Evolutionary conservation across 2,797 vertebrate genomes (phyloP).

Genomic region (Odontamblyopus rebecca): DNA sequence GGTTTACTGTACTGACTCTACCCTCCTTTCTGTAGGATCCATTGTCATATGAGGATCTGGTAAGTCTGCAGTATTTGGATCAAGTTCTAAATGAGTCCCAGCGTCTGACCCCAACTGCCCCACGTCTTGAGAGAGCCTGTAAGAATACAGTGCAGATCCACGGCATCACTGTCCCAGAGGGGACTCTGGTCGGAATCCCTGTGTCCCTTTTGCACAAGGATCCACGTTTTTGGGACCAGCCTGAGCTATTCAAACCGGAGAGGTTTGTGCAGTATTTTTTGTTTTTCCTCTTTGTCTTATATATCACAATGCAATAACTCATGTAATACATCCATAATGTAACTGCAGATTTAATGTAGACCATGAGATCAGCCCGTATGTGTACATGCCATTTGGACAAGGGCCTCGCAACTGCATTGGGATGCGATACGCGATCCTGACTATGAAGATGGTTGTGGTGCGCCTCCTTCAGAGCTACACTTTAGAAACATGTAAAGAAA

Average conservation of each 20-base stretch:
- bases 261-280: constrained; percentile 29
- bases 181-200: constrained; percentile 59
- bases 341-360: constrained; percentile 83
- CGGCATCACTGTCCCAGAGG: constrained; percentile 69
- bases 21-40: constrained; percentile 38
- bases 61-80: constrained; percentile 73
- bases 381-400: constrained; percentile 81
- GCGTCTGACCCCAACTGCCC: constrained; percentile 50
- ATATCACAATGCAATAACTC: not conserved
- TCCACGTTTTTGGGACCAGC: constrained; percentile 66
- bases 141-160: constrained; percentile 67
- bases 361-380: constrained; percentile 72
- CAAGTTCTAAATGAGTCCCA: constrained; percentile 69
- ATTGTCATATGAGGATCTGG: constrained; percentile 52
- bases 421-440: constrained; percentile 82
- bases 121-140: constrained; percentile 69
- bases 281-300: not conserved
- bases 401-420: constrained; percentile 87
- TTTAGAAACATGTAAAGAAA: constrained; percentile 80
- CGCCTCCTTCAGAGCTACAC: constrained; percentile 78
- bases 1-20: not conserved
- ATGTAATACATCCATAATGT: not conserved
- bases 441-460: constrained; percentile 71
- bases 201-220: constrained; percentile 52
- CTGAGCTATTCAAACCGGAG: constrained; percentile 74